Evolutionary conservation across 2,113 vertebrate genomes (phyloP), one percentile per base, ranked within the genome.

Genomic region (Columbina picui): DNA sequence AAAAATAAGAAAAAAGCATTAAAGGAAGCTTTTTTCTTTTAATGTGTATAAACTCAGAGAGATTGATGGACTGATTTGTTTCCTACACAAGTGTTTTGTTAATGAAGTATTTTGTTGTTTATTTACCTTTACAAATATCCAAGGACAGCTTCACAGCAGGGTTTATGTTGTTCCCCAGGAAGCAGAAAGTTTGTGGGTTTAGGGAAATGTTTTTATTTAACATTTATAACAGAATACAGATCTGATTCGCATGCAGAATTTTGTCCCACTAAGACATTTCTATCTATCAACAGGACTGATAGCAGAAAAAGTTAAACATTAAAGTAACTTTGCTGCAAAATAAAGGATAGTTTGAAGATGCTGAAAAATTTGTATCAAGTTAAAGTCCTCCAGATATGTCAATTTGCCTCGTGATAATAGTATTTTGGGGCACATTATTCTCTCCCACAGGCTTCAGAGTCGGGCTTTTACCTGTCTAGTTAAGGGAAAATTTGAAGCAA

Each of bases 101-200:
- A 91, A 96, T 96, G 61, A 94, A 92, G 53, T 89, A 38, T 84
- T 90, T 88, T 77, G 70, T 61, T 95, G 43, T 85, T 96, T 95
- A 73, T 92, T 96, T 97, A 89, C 73, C 83, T 90, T 89, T 84
- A 74, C 81, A 96, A 77, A 91, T 87, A 91, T 9, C 50, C 78
- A 87, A 87, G 81, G 64, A 76, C 87, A 85, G 63, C 52, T 84
- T 92, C 73, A 3, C 91, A 87, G 93, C 89, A 78, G 83, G 70
- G 50, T 41, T 81, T 87, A 4, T 74, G 30, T 93, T 78, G 38
- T 89, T 91, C 74, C 52, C 45, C 45, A 61, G 63, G 89, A 93
- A 94, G n/a, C n/a, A 47, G 45, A 68, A 80, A 92, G 38, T 49
- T 90, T 94, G 68, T 90, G 61, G 22, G 30, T 87, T 82, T 53